A percentile compares a stretch with the other conserved stretches of the same genome.
Evolutionary conservation across 2,888 invertebrate species (phyloP).

Genomic region (Tetramorium bicarinatum): DNA sequence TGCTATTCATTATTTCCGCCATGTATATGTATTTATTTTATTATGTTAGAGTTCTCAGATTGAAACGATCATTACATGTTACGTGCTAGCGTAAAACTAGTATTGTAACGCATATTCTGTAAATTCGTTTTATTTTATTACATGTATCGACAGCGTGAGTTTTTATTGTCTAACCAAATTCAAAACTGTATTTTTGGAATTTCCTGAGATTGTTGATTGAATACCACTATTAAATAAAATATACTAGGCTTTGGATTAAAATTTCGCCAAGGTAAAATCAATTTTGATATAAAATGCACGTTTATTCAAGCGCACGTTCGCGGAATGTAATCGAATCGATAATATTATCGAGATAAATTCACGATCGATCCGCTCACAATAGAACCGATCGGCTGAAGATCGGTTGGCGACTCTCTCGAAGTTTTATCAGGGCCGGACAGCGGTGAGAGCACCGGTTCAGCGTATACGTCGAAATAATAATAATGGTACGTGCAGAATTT

Average conservation of each 20-base stretch:
- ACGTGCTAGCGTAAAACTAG: background rate
- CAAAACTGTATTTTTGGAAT: background rate
- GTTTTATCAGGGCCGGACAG: slow-evolving; percentile 13
- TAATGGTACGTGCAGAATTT: slow-evolving; percentile 61
- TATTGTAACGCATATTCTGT: background rate
- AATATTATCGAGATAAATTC: slow-evolving; percentile 37
- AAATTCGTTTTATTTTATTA: slow-evolving; percentile 26
- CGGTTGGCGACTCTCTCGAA: background rate
- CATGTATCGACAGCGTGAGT: background rate
- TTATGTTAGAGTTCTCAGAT: slow-evolving; percentile 7
- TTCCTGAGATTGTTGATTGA: background rate
- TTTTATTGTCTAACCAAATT: slow-evolving; percentile 1
- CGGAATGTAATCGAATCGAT: slow-evolving; percentile 21
- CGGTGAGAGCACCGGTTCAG: slow-evolving; percentile 13
- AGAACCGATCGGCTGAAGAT: slow-evolving; percentile 8
- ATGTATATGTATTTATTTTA: slow-evolving; percentile 5
- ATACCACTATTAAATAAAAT: background rate
- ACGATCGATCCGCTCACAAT: slow-evolving; percentile 27
- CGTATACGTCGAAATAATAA: slow-evolving; percentile 58
- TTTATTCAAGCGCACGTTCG: background rate
- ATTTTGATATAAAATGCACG: background rate
- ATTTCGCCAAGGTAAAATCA: background rate
- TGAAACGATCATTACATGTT: slow-evolving; percentile 21
- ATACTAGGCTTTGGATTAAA: background rate
- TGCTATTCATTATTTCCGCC: slow-evolving; percentile 45